Evolutionary conservation across 2,113 vertebrate species (phyloP), one percentile per base, ranked within the genome.

Genomic region (Sakesphorus luctuosus): DNA sequence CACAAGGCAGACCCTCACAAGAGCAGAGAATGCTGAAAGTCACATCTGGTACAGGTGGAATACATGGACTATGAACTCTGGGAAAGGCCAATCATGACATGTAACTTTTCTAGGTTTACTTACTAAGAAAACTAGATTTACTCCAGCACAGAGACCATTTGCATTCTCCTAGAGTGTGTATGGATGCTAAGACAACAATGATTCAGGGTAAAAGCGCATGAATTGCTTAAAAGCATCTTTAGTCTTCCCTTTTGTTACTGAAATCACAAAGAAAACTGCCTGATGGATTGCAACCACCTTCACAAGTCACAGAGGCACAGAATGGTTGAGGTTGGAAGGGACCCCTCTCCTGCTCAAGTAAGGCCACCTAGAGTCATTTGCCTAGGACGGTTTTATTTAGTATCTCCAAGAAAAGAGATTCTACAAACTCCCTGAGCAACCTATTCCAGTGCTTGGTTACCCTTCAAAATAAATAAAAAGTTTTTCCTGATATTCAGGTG

Each of bases 161-260:
- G 20, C 1, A 2, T 10, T 31, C 3, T 56, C 7, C 28, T 24
- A 21, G 17, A 8, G 4, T 3, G 8, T 35, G 11, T 40, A 43
- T 47, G 25, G 8, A 20, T 44, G 44, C 21, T 85, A 78, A 73
- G 10, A 58, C 10, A 58, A 25, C 13, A 74, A 3, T 19, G 29
- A 83, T 62, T 66, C 43, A n/a, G 52, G 7, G 17, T 23, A 36
- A 49, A 82, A 80, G 67, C 20, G 8, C 24, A n/a, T 11, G 4
- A 71, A 66, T 56, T 52, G 18, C 18, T 67, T 47, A 62, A 25
- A 62, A 8, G 8, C 3, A 31, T 24, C 36, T 84, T 80, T 38
- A 38, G 18, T 43, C 8, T 81, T 6, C 35, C 33, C 17, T 66
- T 62, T 18, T 47, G 33, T 36, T 49, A 58, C 5, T 10, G 21